A percentile compares a stretch with the other conserved stretches of the same genome.
phyloP scores from a whole-genome alignment of 2,888 invertebrate species.

The Leptinotarsa juncta region DNA sequence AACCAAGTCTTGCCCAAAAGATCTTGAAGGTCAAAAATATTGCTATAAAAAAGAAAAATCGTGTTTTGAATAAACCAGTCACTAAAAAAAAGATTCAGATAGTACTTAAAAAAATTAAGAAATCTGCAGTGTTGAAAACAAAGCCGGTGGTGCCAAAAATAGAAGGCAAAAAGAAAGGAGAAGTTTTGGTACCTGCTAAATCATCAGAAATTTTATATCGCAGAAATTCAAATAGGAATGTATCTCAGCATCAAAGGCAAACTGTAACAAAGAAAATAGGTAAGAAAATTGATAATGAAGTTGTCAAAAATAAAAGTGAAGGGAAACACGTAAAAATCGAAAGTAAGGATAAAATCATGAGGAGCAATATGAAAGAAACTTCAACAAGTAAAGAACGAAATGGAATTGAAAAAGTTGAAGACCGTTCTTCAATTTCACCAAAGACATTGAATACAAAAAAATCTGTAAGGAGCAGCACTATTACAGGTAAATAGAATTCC shows the following conservation, averaged over 20 bases:
- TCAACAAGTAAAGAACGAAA: neutral
- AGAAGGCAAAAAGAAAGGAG: conserved; percentile 6
- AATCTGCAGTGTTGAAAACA: conserved; percentile 23
- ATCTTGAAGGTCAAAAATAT: conserved; percentile 64
- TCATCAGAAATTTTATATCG: conserved; percentile 39
- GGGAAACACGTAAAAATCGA: conserved; percentile 4
- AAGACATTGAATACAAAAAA: neutral
- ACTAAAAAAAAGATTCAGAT: conserved; percentile 61
- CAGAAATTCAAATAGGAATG: conserved; percentile 42
- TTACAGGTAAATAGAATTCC: neutral
- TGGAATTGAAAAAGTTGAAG: conserved; percentile 5
- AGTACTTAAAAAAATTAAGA: conserved; percentile 42
- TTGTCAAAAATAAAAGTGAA: neutral
- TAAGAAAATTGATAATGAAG: conserved; percentile 19
- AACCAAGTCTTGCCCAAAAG: conserved; percentile 64
- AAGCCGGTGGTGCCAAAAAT: conserved; percentile 20
- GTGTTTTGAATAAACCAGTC: conserved; percentile 63
- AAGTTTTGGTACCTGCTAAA: conserved; percentile 27
- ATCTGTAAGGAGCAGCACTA: neutral
- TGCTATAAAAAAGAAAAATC: conserved; percentile 64
- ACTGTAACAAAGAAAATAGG: neutral
- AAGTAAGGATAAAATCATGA: conserved; percentile 1
- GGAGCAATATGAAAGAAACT: conserved; percentile 13
- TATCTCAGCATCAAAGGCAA: conserved; percentile 42
- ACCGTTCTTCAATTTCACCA: neutral